Percentiles rank a stretch among this genome's conserved stretches.
Evolutionary conservation across 2,797 vertebrate genomes (phyloP).

Genomic region (Acrossocheilus fasciatus): DNA sequence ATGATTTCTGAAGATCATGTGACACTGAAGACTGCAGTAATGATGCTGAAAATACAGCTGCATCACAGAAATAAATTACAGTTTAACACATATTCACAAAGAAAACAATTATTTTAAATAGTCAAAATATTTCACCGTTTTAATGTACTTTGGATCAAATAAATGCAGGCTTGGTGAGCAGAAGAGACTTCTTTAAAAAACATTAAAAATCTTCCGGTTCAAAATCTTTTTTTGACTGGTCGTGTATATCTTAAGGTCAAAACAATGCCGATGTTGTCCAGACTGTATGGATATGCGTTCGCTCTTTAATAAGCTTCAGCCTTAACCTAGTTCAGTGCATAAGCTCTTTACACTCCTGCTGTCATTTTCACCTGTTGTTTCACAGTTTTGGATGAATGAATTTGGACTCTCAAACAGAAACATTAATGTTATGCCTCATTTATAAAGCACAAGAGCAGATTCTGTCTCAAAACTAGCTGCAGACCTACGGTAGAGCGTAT

Average conservation of each 20-base stretch:
- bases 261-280: not conserved
- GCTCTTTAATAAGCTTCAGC: not conserved
- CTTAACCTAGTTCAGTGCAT: slow-evolving; percentile 15
- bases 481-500: not conserved
- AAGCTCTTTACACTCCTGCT: not conserved
- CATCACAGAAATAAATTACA: no score
- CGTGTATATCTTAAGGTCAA: not conserved
- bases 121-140: no score
- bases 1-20: no score
- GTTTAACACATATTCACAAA: no score
- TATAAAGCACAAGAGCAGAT: not conserved
- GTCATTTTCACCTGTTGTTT: not conserved
- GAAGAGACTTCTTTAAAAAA: no score
- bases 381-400: not conserved
- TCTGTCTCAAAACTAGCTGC: not conserved
- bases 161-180: no score
- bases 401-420: not conserved
- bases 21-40: no score
- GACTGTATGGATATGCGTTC: not conserved
- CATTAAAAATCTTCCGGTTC: no score
- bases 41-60: no score
- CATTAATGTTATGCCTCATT: not conserved
- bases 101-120: no score
- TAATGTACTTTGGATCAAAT: no score
- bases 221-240: no score